These are phyloP conservation scores for Protophormia terraenovae DNA, from an alignment of 2,888 invertebrate species.

Conservation along the genomic window DNA sequence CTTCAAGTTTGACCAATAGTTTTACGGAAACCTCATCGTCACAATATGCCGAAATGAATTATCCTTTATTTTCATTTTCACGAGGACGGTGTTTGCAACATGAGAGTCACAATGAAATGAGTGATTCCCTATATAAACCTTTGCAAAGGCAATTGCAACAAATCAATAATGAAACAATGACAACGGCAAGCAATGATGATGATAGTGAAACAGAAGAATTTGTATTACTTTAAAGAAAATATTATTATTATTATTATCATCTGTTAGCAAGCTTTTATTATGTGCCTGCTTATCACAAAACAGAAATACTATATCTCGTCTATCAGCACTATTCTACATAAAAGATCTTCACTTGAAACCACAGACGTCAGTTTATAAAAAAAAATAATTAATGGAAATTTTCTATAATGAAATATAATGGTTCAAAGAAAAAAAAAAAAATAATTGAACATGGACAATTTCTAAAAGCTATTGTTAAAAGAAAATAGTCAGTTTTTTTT, in stretches of 20 bases:
- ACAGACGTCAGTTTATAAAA: not conserved
- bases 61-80: slow-evolving; percentile 92
- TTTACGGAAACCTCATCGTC: slow-evolving; percentile 68
- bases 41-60: slow-evolving; percentile 82
- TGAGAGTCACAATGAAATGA: slow-evolving; percentile 74
- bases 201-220: slow-evolving; percentile 88
- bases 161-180: slow-evolving; percentile 81
- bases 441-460: not conserved
- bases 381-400: not conserved
- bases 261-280: slow-evolving; percentile 12
- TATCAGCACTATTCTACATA: not conserved
- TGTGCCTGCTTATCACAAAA: slow-evolving; percentile 27
- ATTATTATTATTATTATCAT: not conserved
- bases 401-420: not conserved
- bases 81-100: slow-evolving; percentile 86
- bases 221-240: slow-evolving; percentile 85
- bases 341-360: not conserved
- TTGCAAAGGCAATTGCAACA: slow-evolving; percentile 83
- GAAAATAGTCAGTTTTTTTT: not conserved
- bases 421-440: not conserved
- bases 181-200: slow-evolving; percentile 84
- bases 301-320: not conserved
- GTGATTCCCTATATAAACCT: slow-evolving; percentile 82
- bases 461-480: not conserved
- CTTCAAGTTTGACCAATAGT: slow-evolving; percentile 62